Evolutionary conservation across 2,888 invertebrate species (phyloP), one percentile per base, ranked within the genome.

Genomic region (Galerucella nymphaeae): DNA sequence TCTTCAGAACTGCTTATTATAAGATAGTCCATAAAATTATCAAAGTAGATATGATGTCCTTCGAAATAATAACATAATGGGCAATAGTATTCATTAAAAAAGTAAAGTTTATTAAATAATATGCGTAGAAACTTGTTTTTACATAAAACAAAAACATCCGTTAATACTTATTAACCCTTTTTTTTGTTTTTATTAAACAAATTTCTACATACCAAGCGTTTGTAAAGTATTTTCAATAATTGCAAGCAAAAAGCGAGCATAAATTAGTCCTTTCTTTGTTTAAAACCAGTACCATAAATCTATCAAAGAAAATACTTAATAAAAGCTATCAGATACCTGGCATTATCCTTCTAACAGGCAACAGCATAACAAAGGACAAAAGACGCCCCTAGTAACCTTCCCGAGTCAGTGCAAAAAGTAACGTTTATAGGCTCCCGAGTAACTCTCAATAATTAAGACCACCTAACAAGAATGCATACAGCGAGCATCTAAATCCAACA

Each of bases 371-470:
- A 41, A 66, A 65, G 42, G 42, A 63, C 69, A 63, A 69, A 69
- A 62, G 68, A 68, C 61, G 50, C 69, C 63, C 38, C 62, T 41
- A 53, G 69, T 38, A 53, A 50, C 18, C 50, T 20, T 70, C 63
- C 23, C 63, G 41, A 61, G n/a, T 30, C 38, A 23, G 18, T 58
- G n/a, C 61, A 62, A 30, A 70, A 70, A 70, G 18, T 48, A 70
- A 69, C 16, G 41, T 41, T 10, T 16, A 69, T 62, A 9, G 41
- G 18, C 41, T 55, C 41, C 30, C 53, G 42, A 63, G 55, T 63
- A 55, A 63, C 55, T 70, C 69, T 59, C 63, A 70, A 63, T 70
- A 70, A 70, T 70, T 70, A 70, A 70, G 69, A 70, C 69, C 69
- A 70, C 69, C 69, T 70, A 70, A 63, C 38, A 63, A 45, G 69